Percentiles rank a stretch among this genome's conserved stretches.
These are phyloP conservation scores for Idaea aversata DNA, from an alignment of 2,888 invertebrate species.

Conservation along the genomic window DNA sequence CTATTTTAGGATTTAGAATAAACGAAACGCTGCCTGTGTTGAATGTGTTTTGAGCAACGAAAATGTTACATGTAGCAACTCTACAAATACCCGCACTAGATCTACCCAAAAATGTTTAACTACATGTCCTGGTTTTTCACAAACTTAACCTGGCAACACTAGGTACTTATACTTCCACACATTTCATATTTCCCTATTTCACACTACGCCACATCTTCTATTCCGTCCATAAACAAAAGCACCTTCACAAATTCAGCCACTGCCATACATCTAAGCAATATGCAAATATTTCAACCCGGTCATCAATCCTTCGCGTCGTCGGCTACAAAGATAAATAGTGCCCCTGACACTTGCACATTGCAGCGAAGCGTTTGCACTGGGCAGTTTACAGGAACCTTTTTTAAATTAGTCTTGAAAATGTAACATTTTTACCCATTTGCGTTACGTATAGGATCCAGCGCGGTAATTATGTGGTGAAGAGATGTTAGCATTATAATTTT, in stretches of 20 bases:
- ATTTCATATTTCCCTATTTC: background rate
- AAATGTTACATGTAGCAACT: too few relatives aligned
- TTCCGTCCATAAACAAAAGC: background rate
- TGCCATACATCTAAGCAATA: constrained; percentile 40
- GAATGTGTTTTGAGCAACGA: too few relatives aligned
- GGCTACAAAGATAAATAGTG: constrained; percentile 58
- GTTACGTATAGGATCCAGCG: background rate
- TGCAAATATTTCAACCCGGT: constrained; percentile 52
- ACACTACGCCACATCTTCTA: background rate
- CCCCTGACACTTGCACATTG: constrained; percentile 47
- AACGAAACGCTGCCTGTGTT: too few relatives aligned
- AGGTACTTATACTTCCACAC: too few relatives aligned
- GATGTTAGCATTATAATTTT: too few relatives aligned
- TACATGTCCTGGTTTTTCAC: too few relatives aligned
- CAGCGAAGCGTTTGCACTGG: constrained; percentile 12
- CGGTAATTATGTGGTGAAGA: background rate
- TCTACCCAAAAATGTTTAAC: too few relatives aligned
- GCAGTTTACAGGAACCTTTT: background rate
- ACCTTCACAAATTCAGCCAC: constrained; percentile 5
- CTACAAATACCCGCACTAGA: too few relatives aligned
- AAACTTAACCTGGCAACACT: too few relatives aligned
- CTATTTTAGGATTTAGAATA: too few relatives aligned
- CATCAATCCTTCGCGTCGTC: constrained; percentile 52
- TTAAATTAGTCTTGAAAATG: background rate
- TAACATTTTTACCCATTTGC: background rate